Base-by-base conservation (phyloP, 2,888 invertebrate species). In the Caenorhabditis panamensis region DNA sequence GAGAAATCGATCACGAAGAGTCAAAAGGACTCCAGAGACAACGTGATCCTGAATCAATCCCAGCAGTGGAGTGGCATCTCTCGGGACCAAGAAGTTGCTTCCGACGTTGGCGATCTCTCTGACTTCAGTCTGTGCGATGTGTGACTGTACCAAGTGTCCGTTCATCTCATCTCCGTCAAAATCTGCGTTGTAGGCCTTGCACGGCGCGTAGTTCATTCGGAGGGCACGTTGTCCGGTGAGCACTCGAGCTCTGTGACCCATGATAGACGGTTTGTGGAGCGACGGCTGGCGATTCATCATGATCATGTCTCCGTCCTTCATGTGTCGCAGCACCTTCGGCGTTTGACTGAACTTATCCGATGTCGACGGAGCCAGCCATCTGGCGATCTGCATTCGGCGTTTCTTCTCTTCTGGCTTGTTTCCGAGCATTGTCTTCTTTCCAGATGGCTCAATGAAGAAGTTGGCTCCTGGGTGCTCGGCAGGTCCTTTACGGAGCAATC, bases 111-210 rank as follows among this genome's bases (percentile, higher is more conserved):
- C 95, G 64, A 98, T 93, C 89, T 94, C 94, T 85, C 95, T 95
- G 1, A 95, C 96, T 93, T 99, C 99, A 87, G 96, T 94, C 82
- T 96, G 94, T 0, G 95, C 95, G 2, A 96, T 92, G 92, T 97
- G 95, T 91, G 95, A 95, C 92, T 99, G 99, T 0, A 97, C 96
- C 90, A 96, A 96, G 92, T 99, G 99, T 0, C 95, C 96, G 92
- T 99, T 99, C 97, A 99, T 97, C 93, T 99, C 99, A 91, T 99
- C 99, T 68, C 99, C 99, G 92, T 99, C 99, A 93, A 99, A 99
- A 93, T 99, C 99, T 63, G 99, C 98, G 92, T 99, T 99, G 92
- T 99, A 99, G 0, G 97, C 95, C 92, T 99, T 99, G 91, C 99
- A 99, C 91, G 97, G 97, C 0, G 98, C 96, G 92, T 99, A 99